These are phyloP conservation scores for Paraescarpia echinospica DNA, from an alignment of 1,140 invertebrate genomes.

Conservation along the genomic window DNA sequence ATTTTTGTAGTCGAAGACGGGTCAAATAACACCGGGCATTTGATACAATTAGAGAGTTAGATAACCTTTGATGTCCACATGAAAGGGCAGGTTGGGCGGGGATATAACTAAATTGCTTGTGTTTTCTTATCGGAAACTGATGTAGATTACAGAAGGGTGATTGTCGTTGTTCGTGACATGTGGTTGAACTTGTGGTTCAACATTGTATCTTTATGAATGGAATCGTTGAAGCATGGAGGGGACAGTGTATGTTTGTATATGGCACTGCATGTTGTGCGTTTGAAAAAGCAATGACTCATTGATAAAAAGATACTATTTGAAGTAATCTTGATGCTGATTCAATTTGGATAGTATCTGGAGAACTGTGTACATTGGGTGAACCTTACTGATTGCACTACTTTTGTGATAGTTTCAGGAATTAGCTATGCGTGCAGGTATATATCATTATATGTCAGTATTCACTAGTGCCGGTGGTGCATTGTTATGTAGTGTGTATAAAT, in stretches of 20 bases:
- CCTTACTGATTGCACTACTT: not conserved
- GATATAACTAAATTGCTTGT: not conserved
- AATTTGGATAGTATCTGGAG: not conserved
- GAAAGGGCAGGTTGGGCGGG: not conserved
- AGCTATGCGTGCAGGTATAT: not conserved
- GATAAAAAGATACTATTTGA: not conserved
- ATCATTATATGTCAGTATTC: no score
- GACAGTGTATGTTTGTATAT: not conserved
- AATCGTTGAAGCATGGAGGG: not conserved
- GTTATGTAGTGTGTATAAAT: not conserved
- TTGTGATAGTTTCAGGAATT: not conserved
- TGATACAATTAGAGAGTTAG: not conserved
- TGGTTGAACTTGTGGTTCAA: not conserved
- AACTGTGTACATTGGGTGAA: not conserved
- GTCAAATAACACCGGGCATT: not conserved
- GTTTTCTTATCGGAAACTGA: not conserved
- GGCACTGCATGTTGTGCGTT: not conserved
- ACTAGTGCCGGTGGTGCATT: not conserved
- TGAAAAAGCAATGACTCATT: not conserved
- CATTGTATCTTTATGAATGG: not conserved
- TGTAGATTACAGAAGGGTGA: not conserved
- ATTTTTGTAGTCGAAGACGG: not conserved
- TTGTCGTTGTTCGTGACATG: not conserved
- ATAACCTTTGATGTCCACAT: not conserved
- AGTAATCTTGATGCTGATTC: conserved; percentile 1